A percentile compares a stretch with the other conserved stretches of the same genome.
phyloP scores from a whole-genome alignment of 2,113 vertebrate genomes.

The Willisornis vidua region DNA sequence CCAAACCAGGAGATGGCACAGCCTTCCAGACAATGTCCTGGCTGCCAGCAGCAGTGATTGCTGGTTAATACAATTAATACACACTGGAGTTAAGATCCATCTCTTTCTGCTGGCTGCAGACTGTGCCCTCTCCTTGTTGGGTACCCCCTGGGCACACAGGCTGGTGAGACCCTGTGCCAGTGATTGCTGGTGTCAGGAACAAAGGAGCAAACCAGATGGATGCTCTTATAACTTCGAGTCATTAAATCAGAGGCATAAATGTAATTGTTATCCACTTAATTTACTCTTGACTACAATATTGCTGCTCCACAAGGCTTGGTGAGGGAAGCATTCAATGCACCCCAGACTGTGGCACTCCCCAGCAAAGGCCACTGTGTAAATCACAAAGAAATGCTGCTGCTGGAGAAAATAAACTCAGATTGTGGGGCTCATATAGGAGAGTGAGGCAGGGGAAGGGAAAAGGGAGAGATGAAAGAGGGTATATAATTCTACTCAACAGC shows the following conservation, averaged over 20 bases:
- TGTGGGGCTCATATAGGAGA: too few relatives aligned
- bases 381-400: neutral
- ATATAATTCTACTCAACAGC: neutral
- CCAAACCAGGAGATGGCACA: neutral
- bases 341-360: neutral
- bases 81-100: rapidly evolving
- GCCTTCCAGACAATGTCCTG: neutral
- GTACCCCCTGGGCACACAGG: neutral
- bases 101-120: neutral
- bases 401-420: neutral
- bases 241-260: neutral
- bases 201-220: neutral
- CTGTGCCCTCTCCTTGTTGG: rapidly evolving
- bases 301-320: neutral
- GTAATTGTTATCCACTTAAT: neutral
- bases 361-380: rapidly evolving
- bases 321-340: neutral
- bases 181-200: neutral
- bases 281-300: neutral
- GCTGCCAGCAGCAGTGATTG: neutral
- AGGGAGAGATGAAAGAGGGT: neutral
- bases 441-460: neutral
- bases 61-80: rapidly evolving
- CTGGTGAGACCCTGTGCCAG: neutral
- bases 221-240: neutral